Evolutionary conservation across 2,888 invertebrate species (phyloP).

Genomic region (Drosophila koepferae): DNA sequence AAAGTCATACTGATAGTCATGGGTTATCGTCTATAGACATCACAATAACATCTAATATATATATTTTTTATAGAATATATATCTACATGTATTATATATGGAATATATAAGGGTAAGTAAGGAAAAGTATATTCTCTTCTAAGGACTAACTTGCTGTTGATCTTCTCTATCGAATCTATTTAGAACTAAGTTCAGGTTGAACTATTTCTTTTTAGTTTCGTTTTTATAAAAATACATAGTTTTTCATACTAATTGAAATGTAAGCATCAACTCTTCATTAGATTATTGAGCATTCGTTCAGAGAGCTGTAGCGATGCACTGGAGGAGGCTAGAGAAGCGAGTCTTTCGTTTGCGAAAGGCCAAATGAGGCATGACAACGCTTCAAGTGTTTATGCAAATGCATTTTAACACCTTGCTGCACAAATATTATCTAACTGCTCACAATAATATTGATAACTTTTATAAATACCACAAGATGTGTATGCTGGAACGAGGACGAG

Average conservation of each 20-base stretch:
- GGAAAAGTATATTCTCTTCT: too few species aligned
- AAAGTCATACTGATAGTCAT: too few species aligned
- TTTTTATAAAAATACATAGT: background rate
- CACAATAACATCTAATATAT: too few species aligned
- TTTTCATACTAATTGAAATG: background rate
- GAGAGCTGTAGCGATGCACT: background rate
- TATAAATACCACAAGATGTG: constrained; percentile 58
- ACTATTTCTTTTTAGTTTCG: background rate
- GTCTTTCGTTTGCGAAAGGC: constrained; percentile 19
- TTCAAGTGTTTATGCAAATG: constrained; percentile 83
- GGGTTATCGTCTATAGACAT: too few species aligned
- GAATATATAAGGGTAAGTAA: too few species aligned
- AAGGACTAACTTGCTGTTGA: too few species aligned
- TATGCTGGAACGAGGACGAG: background rate
- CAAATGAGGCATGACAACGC: constrained; percentile 72
- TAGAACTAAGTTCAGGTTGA: background rate
- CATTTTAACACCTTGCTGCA: constrained; percentile 82
- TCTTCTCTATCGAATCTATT: background rate
- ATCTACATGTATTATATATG: too few species aligned
- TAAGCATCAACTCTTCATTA: background rate
- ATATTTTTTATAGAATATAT: too few species aligned
- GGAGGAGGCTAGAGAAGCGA: constrained; percentile 1
- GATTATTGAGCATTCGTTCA: background rate
- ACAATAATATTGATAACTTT: constrained; percentile 78
- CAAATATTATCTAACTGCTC: constrained; percentile 74